Conservation (phyloP, 2,797 vertebrate genomes). For the Anabas testudineus region DNA sequence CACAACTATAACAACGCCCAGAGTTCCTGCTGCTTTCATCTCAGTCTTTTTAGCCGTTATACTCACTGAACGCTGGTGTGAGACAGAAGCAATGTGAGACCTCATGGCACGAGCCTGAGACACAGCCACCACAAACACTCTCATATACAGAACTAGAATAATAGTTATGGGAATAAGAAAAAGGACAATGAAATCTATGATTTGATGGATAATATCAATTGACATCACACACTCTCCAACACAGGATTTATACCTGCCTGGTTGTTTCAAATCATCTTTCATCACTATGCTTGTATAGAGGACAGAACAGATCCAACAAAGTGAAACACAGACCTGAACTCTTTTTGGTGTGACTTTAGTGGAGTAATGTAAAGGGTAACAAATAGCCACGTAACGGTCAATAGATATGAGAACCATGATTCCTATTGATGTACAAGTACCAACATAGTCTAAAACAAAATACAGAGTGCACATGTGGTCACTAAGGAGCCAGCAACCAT, state of each 20-base stretch:
- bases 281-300: conserved; percentile 36
- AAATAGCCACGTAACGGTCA: too few relatives aligned
- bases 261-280: conserved; percentile 42
- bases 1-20: not conserved
- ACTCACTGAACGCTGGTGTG: not conserved
- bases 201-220: not conserved
- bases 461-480: too few relatives aligned
- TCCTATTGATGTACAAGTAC: too few relatives aligned
- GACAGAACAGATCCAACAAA: conserved; percentile 49
- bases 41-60: conserved; percentile 10
- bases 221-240: not conserved
- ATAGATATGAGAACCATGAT: too few relatives aligned
- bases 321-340: conserved; percentile 8
- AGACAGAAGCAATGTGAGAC: not conserved
- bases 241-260: conserved; percentile 30
- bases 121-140: conserved; percentile 35
- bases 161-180: conserved; percentile 32
- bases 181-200: not conserved
- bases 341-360: conserved; percentile 18
- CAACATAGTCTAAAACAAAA: too few relatives aligned
- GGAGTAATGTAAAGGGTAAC: too few relatives aligned
- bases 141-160: conserved; percentile 7
- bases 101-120: conserved; percentile 23
- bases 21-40: conserved; percentile 14
- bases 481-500: too few relatives aligned